These are phyloP conservation scores for Zoroaster sp. DNA, from an alignment of 53 echinoderm and acorn worm genomes.

Conservation along the genomic window DNA sequence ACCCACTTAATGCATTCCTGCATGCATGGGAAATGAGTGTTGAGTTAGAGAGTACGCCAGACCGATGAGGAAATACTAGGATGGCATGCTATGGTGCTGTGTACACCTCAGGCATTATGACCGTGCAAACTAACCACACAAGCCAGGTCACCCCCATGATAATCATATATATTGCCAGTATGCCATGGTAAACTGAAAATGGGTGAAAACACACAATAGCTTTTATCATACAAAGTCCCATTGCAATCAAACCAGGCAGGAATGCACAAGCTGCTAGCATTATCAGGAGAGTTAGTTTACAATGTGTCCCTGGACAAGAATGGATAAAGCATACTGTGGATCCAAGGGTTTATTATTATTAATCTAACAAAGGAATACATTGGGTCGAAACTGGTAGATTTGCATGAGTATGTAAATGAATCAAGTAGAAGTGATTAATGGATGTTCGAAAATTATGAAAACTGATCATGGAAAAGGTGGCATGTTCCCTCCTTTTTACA, in stretches of 20 bases:
- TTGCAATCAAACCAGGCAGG: background rate
- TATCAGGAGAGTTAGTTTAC: background rate
- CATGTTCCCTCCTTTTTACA: too few species aligned
- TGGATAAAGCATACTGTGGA: background rate
- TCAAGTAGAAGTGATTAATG: background rate
- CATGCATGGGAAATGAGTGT: conserved; percentile 52
- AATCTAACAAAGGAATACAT: background rate
- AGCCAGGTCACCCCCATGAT: background rate
- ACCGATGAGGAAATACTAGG: conserved; percentile 37
- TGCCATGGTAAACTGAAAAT: background rate
- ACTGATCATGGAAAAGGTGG: too few species aligned
- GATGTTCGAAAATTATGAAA: background rate
- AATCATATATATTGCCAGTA: background rate
- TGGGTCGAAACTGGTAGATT: background rate
- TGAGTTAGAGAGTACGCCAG: background rate
- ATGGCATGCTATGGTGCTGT: conserved; percentile 40
- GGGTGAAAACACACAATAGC: conserved; percentile 32
- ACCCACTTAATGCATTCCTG: conserved; percentile 7
- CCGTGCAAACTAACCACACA: background rate
- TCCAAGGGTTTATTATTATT: background rate
- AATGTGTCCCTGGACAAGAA: background rate
- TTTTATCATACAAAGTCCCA: background rate
- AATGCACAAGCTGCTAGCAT: background rate
- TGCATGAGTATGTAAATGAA: conserved; percentile 1
- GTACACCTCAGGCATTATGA: conserved; percentile 20